Percentiles rank a stretch among this genome's conserved stretches.
These are phyloP conservation scores for Elymnias hypermnestra DNA, from an alignment of 1,140 invertebrate species.

Conservation along the genomic window DNA sequence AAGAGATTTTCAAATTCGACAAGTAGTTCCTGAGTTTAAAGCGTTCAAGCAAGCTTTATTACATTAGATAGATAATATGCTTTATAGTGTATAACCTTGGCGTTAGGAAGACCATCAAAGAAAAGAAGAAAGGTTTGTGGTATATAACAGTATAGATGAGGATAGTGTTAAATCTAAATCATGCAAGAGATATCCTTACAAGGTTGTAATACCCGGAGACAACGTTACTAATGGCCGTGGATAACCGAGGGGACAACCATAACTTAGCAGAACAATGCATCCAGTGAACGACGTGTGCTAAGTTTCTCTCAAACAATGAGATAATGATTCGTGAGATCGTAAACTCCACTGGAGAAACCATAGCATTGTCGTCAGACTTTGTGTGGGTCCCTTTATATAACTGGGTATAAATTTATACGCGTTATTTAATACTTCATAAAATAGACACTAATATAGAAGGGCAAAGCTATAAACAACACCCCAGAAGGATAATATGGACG, in stretches of 20 bases:
- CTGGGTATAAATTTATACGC: not conserved
- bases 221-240: conserved; percentile 46
- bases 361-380: not conserved
- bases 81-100: no score
- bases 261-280: conserved; percentile 51
- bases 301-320: conserved; percentile 41
- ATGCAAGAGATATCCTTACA: conserved; percentile 3
- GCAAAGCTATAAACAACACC: no score
- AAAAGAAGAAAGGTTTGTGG: no score
- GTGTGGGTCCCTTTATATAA: not conserved
- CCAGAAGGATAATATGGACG: no score
- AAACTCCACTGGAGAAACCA: conserved; percentile 8
- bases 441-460: not conserved
- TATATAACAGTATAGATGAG: no score
- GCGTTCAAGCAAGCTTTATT: no score
- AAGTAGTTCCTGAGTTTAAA: no score
- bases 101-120: no score
- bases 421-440: not conserved
- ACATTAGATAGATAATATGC: no score
- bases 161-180: not conserved
- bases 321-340: conserved; percentile 50
- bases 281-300: conserved; percentile 40
- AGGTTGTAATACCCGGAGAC: conserved; percentile 34
- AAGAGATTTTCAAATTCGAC: no score
- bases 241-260: conserved; percentile 48